A percentile compares a stretch with the other conserved stretches of the same genome.
Conservation (phyloP, 2,888 invertebrate genomes). For the Amitus sp. region DNA sequence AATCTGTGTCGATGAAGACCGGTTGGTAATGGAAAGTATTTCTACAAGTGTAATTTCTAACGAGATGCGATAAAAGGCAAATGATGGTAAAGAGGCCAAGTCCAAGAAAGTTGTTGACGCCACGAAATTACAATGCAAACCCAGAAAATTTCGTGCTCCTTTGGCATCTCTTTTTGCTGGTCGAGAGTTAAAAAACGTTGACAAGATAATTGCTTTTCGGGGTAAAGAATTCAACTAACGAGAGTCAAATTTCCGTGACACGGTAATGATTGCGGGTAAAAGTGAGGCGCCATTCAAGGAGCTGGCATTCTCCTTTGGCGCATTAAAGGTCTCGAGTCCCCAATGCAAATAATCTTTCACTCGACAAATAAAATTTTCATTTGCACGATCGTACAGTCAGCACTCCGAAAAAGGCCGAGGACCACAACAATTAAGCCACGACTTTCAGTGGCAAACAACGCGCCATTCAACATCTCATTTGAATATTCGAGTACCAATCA, state of each 20-base stretch:
- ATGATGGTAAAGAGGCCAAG: conserved; percentile 34
- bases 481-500: no score
- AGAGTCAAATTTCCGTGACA: neutral
- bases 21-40: conserved; percentile 2
- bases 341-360: conserved; percentile 7
- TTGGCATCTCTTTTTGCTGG: neutral
- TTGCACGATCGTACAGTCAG: neutral
- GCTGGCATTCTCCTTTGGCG: conserved; percentile 41
- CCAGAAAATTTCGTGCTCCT: conserved; percentile 5
- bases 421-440: neutral
- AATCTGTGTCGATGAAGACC: neutral
- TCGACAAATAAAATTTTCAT: neutral
- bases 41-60: conserved; percentile 1
- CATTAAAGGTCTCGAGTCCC: conserved; percentile 19
- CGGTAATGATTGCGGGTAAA: conserved; percentile 47
- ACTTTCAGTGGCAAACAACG: neutral
- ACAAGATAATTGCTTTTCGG: neutral
- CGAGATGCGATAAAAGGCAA: neutral
- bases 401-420: neutral
- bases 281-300: conserved; percentile 54
- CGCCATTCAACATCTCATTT: neutral
- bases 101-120: conserved; percentile 34
- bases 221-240: neutral
- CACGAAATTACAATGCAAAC: no score
- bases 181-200: neutral